These are phyloP conservation scores for Oscheius sp. DNA, from an alignment of 2,888 invertebrate genomes.

Conservation along the genomic window DNA sequence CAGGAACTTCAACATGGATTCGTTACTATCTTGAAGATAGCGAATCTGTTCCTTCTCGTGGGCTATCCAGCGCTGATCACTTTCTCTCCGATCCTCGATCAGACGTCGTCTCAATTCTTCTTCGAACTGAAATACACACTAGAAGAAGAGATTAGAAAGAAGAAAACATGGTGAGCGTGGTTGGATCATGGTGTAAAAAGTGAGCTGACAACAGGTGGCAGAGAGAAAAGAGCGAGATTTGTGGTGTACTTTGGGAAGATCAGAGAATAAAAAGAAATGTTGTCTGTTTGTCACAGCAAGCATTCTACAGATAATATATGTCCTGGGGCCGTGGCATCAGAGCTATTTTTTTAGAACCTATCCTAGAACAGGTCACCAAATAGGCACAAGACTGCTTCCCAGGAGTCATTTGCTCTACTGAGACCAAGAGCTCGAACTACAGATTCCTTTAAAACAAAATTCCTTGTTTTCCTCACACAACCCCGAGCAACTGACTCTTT, in stretches of 20 bases:
- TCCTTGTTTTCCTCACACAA: too few relatives aligned
- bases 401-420: too few relatives aligned
- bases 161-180: not conserved
- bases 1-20: slow-evolving; percentile 59
- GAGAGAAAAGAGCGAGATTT: slow-evolving; percentile 56
- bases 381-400: too few relatives aligned
- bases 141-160: not conserved
- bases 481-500: too few relatives aligned
- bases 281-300: not conserved
- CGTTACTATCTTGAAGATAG: slow-evolving; percentile 61
- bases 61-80: slow-evolving; percentile 56
- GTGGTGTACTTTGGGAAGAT: slow-evolving; percentile 41
- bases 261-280: too few relatives aligned
- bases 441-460: too few relatives aligned
- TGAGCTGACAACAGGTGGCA: slow-evolving; percentile 52
- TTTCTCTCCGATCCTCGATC: slow-evolving; percentile 45
- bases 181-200: not conserved
- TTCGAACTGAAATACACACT: slow-evolving; percentile 27
- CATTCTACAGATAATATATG: not conserved
- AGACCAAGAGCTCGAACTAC: too few relatives aligned
- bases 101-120: slow-evolving; percentile 50
- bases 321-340: too few relatives aligned
- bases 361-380: too few relatives aligned
- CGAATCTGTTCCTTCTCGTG: slow-evolving; percentile 63
- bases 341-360: too few relatives aligned